Conservation (phyloP, 1,140 invertebrate species). For the Trachymyrmex cornetzi region DNA sequence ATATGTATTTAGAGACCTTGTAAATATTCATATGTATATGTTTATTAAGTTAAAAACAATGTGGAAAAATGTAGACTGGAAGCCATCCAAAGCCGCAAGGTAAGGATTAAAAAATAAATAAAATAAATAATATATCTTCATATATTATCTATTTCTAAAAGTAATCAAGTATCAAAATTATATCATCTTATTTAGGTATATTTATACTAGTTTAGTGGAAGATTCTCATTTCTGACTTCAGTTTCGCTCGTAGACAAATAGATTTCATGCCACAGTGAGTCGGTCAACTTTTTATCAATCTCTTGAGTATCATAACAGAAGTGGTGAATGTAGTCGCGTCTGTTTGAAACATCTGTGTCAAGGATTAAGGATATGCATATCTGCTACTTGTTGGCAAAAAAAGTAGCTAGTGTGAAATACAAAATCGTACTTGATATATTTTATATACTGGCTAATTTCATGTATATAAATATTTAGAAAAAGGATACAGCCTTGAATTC, state of each 20-base stretch:
- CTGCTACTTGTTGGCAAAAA: not conserved
- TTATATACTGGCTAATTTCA: not conserved
- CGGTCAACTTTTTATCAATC: slow-evolving; percentile 5
- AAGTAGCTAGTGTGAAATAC: not conserved
- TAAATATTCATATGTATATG: too few relatives aligned
- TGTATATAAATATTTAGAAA: not conserved
- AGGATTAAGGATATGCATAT: slow-evolving; percentile 43
- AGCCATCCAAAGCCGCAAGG: too few relatives aligned
- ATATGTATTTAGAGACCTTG: too few relatives aligned
- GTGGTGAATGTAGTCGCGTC: slow-evolving; percentile 50
- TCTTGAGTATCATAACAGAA: slow-evolving; percentile 60
- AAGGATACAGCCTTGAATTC: slow-evolving; percentile 69
- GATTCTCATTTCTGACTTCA: not conserved
- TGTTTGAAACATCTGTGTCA: slow-evolving; percentile 50
- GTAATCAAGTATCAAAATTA: not conserved
- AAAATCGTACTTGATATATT: not conserved
- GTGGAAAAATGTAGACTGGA: too few relatives aligned
- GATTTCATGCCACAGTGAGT: slow-evolving; percentile 67
- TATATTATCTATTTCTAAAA: slow-evolving; percentile 8
- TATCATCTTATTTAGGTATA: not conserved
- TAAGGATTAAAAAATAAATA: too few relatives aligned
- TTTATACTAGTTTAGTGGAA: slow-evolving; percentile 1
- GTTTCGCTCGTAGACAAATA: slow-evolving; percentile 3
- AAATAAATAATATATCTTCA: too few relatives aligned
- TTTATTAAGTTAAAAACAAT: too few relatives aligned